Base-by-base conservation (phyloP, 2,797 vertebrate species). In the Passerculus sandwichensis region DNA sequence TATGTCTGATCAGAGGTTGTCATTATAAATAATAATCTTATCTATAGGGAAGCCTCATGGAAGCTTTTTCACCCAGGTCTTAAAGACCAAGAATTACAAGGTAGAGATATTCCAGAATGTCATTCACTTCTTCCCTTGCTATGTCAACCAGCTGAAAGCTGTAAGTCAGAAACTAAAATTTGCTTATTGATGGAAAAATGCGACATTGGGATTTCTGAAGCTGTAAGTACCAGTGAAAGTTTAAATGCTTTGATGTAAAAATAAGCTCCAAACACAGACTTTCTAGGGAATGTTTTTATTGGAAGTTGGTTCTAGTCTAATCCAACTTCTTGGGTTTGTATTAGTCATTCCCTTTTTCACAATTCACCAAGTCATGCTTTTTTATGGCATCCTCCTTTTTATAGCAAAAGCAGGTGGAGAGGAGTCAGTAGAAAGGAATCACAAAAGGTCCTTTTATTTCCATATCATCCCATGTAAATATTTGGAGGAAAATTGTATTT, bases 261-360 rank as follows among this genome's bases (percentile, higher is more conserved):
- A 74, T 53, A 85, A 75, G 17, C 18, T 85, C 32, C n/a, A 92
- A 91, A 76, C 27, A 51, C 13, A 69, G 60, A 65, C 27, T 69
- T 92, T 42, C 19, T 70, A 72, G 44, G 38, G 29, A 79, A 22
- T 86, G 29, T 87, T 91, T 91, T 75, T 85, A 69, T 36, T 88
- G 40, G 47, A 80, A 86, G 36, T 64, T 81, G 75, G 66, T 90
- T 81, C 42, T 83, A 88, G 38, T 25, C 21, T 80, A 77, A 44
- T 94, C 17, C 9, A 76, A 27, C 89, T 89, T 88, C 34, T 91
- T 72, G 45, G 36, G 89, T 92, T 90, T 80, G 8, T 81, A 29
- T 83, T 93, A 74, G 76, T 92, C 42, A 47, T 87, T 90, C 64
- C 17, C 11, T 73, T 91, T 94, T 70, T 85, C 87, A 88, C 65